phyloP scores from a whole-genome alignment of 1,140 invertebrate species.

The Apis cerana region DNA sequence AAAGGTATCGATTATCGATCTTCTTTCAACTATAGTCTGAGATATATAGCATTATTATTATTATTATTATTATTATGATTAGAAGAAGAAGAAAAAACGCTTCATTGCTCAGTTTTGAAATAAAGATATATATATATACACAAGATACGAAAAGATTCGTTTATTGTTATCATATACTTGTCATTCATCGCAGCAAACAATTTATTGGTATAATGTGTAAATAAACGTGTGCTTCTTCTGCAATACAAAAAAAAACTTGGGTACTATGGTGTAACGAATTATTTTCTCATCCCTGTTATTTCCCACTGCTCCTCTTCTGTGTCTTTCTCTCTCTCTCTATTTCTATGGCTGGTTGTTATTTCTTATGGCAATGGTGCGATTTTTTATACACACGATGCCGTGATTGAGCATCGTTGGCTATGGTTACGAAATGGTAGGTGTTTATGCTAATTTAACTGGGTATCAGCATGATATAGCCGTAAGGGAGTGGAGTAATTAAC shows the following conservation, averaged over 20 bases:
- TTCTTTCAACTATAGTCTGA: not conserved
- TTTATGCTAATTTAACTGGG: constrained; percentile 20
- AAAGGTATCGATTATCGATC: not conserved
- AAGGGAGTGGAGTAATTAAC: not conserved
- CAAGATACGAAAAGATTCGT: not conserved
- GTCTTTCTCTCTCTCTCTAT: constrained; percentile 23
- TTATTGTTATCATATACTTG: constrained; percentile 37
- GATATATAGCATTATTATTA: not conserved
- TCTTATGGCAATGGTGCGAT: not conserved
- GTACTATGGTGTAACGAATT: constrained; percentile 69
- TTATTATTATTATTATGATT: too few species aligned
- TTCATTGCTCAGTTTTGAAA: constrained; percentile 17
- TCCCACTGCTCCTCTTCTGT: constrained; percentile 40
- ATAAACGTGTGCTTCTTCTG: constrained; percentile 79
- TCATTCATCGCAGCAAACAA: constrained; percentile 55
- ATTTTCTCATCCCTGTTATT: constrained; percentile 48
- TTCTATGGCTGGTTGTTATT: constrained; percentile 40
- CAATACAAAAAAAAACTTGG: constrained; percentile 69
- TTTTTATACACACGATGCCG: constrained; percentile 22
- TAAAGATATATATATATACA: not conserved
- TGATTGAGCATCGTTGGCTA: constrained; percentile 10
- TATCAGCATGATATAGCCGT: constrained; percentile 15
- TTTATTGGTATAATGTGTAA: constrained; percentile 76
- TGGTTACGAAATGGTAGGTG: constrained; percentile 43
- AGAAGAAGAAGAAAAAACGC: not conserved